Evolutionary conservation across 2,113 vertebrate species (phyloP), one percentile per base, ranked within the genome.

Genomic region (Todiramphus saurophagus): DNA sequence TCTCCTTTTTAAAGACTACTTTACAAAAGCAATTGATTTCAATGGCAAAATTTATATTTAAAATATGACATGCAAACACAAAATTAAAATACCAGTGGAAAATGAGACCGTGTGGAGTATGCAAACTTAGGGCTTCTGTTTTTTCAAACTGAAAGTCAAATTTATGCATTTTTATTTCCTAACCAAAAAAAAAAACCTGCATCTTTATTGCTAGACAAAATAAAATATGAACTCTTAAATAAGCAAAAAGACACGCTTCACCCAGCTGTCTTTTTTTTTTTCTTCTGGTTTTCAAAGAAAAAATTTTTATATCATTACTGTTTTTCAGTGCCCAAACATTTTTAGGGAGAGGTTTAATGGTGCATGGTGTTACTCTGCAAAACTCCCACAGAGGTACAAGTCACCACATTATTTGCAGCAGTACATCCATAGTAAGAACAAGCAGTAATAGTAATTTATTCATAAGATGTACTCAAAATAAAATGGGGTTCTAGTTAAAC

Each of bases 151-250:
- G 48, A 37, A 86, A 94, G 63, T 41, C n/a, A 92, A 75, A 73
- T 78, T 28, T 0, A 83, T 17, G 55, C 37, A 53, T 80, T 88
- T 94, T 86, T 90, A 77, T 68, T 86, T 83, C 48, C 53, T 70
- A 72, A 70, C 83, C 83, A 64, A 20, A 77, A 83, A 86, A 20
- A 77, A 83, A 86, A 87, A 93, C 89, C 68, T 23, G 48, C 60
- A 64, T 68, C 64, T 60, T 73, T 33, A 72, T 72, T 7, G 62
- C 67, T 89, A 94, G 75, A 91, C 70, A 94, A 96, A 95, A 94
- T 76, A 95, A 87, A 95, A 87, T 43, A 90, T 1, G 8, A 83
- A 62, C 64, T 81, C 73, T 81, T 58, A 66, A 83, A 89, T 83
- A 25, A 86, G 48, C 33, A 93, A 73, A 90, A 93, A 83, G 35